phyloP scores from a whole-genome alignment of 2,113 vertebrate genomes.

The Lontra canadensis region DNA sequence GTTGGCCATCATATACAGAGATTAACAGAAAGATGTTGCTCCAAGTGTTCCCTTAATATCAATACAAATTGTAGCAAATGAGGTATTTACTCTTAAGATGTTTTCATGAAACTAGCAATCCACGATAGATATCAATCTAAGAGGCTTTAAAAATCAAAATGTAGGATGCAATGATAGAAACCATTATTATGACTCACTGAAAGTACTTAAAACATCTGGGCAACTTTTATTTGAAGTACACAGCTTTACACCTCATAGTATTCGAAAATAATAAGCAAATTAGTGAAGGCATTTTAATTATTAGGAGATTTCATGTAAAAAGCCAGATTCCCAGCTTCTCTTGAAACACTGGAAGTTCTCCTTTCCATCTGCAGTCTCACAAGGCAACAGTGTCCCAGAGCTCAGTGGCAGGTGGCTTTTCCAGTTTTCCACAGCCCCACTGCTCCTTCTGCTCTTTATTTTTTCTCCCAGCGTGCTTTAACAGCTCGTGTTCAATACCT shows the following conservation, averaged over 20 bases:
- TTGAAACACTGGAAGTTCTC: not conserved
- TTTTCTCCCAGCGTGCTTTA: not conserved
- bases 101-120: not conserved
- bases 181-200: not conserved
- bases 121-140: not conserved
- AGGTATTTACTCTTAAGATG: not conserved
- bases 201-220: not conserved
- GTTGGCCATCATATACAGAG: not conserved
- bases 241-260: not conserved
- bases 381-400: not conserved
- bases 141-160: conserved; percentile 20
- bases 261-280: not conserved
- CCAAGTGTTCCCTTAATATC: not conserved
- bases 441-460: not conserved
- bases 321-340: not conserved
- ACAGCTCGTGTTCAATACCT: not conserved
- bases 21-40: not conserved
- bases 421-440: not conserved
- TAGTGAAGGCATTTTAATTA: not conserved
- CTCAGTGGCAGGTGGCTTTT: not conserved
- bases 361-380: not conserved
- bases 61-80: not conserved
- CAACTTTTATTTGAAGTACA: not conserved
- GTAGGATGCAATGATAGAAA: not conserved
- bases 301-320: not conserved